Percentiles rank a stretch among this genome's conserved stretches.
These are phyloP conservation scores for Sylvietta virens DNA, from an alignment of 2,113 vertebrate species.

Conservation along the genomic window DNA sequence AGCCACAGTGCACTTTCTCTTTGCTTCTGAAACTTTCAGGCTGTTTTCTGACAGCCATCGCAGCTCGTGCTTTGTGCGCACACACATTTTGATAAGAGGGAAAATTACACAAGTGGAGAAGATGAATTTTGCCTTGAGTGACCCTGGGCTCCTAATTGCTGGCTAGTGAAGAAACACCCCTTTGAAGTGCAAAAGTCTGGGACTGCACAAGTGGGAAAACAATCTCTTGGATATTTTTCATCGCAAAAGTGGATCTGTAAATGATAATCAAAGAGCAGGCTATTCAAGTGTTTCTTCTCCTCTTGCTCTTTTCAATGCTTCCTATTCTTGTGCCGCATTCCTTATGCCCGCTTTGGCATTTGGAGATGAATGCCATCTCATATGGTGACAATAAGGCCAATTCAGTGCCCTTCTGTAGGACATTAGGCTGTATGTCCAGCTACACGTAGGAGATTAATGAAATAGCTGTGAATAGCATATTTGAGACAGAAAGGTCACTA, in stretches of 20 bases:
- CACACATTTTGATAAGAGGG: background rate
- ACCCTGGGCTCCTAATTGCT: constrained; percentile 38
- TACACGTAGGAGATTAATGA: constrained; percentile 29
- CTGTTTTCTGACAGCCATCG: background rate
- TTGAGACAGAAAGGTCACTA: constrained; percentile 31
- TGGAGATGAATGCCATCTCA: constrained; percentile 51
- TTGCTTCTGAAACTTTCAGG: background rate
- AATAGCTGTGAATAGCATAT: background rate
- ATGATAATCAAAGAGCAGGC: constrained; percentile 6
- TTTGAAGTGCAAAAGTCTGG: constrained; percentile 38
- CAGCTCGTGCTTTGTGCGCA: background rate
- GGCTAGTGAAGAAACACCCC: background rate
- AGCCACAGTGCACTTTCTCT: background rate
- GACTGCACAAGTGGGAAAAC: background rate
- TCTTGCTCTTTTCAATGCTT: constrained; percentile 16
- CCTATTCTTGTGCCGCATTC: constrained; percentile 20
- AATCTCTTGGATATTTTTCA: constrained; percentile 1
- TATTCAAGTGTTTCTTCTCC: constrained; percentile 1
- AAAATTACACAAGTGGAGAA: background rate
- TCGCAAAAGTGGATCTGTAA: constrained; percentile 32
- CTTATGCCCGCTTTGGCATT: background rate
- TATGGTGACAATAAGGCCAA: constrained; percentile 30
- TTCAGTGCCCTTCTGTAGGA: constrained; percentile 30
- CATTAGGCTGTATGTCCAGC: background rate
- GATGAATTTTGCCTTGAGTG: constrained; percentile 28